phyloP scores from a whole-genome alignment of 2,113 vertebrate genomes.

The Enhydra lutris region DNA sequence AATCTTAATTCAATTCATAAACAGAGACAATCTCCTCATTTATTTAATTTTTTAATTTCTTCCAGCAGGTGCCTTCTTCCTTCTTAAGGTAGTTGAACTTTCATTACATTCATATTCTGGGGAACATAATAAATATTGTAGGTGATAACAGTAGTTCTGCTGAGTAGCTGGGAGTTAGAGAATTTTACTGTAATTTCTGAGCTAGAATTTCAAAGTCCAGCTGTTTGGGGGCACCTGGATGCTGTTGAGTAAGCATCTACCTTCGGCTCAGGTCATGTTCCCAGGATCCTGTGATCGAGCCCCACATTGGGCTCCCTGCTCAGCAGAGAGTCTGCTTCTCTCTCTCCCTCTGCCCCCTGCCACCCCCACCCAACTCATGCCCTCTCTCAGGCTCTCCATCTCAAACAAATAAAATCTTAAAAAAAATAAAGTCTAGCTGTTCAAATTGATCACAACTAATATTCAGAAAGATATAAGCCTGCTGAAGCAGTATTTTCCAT shows the following conservation, averaged over 20 bases:
- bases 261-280: background rate
- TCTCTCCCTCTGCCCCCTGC: background rate
- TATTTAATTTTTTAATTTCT: background rate
- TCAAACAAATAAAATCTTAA: background rate
- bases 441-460: background rate
- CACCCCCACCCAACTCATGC: background rate
- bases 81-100: background rate
- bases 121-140: background rate
- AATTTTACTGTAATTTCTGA: background rate
- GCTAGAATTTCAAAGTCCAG: background rate
- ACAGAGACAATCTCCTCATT: background rate
- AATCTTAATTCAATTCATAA: background rate
- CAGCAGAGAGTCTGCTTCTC: background rate
- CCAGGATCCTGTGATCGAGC: background rate
- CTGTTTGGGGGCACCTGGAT: background rate
- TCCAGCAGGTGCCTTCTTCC: background rate
- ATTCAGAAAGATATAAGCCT: background rate
- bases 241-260: background rate
- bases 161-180: too few species aligned
- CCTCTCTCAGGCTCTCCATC: background rate
- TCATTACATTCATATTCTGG: background rate
- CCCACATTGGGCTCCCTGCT: background rate
- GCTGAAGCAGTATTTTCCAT: background rate
- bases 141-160: background rate
- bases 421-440: background rate